A percentile compares a stretch with the other conserved stretches of the same genome.
Evolutionary conservation across 2,797 vertebrate genomes (phyloP).

Genomic region (Hemitrygon akajei): DNA sequence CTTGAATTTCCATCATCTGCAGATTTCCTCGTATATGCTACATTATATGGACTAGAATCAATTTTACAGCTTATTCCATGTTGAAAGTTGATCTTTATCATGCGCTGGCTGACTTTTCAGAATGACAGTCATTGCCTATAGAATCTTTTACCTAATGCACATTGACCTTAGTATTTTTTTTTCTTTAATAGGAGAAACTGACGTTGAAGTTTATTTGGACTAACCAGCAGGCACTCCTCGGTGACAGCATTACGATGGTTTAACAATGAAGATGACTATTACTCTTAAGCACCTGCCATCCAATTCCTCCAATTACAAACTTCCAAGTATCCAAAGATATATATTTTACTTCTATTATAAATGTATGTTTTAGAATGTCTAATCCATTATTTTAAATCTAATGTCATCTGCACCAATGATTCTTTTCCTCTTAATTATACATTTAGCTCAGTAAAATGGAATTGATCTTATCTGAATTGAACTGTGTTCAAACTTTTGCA

Average conservation of each 20-base stretch:
- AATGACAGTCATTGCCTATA: neutral
- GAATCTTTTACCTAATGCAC: neutral
- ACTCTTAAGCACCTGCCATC: neutral
- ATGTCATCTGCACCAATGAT: constrained; percentile 27
- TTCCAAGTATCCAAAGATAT: neutral
- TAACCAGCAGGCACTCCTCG: too few species aligned
- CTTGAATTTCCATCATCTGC: too few species aligned
- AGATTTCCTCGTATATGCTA: too few species aligned
- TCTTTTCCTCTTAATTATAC: constrained; percentile 22
- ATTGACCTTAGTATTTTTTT: neutral
- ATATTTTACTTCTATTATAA: neutral
- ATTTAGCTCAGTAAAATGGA: constrained; percentile 30
- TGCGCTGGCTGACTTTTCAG: neutral
- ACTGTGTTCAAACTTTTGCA: constrained; percentile 17
- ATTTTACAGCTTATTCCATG: neutral
- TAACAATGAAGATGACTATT: neutral
- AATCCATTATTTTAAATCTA: constrained; percentile 12
- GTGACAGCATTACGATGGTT: neutral
- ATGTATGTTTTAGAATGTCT: neutral
- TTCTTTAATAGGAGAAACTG: neutral
- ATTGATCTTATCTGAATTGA: constrained; percentile 33
- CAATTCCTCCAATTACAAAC: neutral
- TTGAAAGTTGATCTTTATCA: neutral
- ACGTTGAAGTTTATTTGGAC: neutral
- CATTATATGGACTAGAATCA: neutral